A percentile compares a stretch with the other conserved stretches of the same genome.
These are phyloP conservation scores for Acromyrmex echinatior DNA, from an alignment of 1,140 invertebrate species.

Conservation along the genomic window DNA sequence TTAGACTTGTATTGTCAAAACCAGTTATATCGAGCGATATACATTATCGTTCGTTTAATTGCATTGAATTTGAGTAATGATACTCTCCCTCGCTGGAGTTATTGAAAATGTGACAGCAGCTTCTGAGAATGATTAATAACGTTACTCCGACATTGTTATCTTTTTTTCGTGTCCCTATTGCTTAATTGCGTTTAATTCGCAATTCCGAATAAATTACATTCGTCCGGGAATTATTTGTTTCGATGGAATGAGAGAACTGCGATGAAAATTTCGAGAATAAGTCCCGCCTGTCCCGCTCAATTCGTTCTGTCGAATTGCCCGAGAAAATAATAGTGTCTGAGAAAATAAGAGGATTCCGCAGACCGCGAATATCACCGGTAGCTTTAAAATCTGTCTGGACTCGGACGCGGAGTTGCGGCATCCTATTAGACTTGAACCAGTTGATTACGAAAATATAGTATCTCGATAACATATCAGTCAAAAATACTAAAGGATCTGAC, in stretches of 20 bases:
- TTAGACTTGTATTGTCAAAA: constrained; percentile 18
- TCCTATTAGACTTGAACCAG: background rate
- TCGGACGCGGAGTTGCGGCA: constrained; percentile 2
- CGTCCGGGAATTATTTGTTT: constrained; percentile 52
- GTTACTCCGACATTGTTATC: constrained; percentile 26
- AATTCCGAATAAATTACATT: constrained; percentile 52
- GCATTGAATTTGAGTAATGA: constrained; percentile 55
- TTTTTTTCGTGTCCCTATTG: constrained; percentile 19
- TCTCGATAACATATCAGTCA: background rate
- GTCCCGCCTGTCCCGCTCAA: background rate
- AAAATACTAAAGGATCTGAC: background rate
- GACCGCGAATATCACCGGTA: background rate
- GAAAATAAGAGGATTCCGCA: constrained; percentile 51
- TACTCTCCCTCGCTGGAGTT: background rate
- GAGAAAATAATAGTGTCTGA: constrained; percentile 60
- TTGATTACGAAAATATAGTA: constrained; percentile 15
- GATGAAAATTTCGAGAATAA: constrained; percentile 45
- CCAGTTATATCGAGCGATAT: constrained; percentile 36
- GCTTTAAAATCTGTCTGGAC: constrained; percentile 29
- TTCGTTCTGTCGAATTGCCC: constrained; percentile 28
- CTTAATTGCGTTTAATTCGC: constrained; percentile 53
- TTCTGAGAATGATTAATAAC: constrained; percentile 41
- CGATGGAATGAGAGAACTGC: constrained; percentile 27
- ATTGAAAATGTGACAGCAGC: constrained; percentile 43
- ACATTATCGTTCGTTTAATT: constrained; percentile 34